phyloP scores from a whole-genome alignment of 2,888 invertebrate species.

The Abscondita cerata region DNA sequence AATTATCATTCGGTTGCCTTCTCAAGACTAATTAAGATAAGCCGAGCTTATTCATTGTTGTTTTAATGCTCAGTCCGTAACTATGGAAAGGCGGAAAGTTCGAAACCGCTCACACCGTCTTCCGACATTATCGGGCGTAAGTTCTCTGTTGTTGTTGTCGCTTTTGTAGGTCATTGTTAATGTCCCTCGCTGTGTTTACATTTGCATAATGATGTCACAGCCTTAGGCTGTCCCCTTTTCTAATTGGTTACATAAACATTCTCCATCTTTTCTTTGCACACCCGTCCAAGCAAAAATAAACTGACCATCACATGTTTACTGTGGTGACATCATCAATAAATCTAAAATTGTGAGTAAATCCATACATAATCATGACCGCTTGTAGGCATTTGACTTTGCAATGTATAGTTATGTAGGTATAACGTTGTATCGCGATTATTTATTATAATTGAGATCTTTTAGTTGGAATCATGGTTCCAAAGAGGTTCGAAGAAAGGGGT shows the following conservation, averaged over 20 bases:
- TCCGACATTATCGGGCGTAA: constrained; percentile 25
- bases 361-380: background rate
- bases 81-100: constrained; percentile 12
- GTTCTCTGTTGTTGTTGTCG: no score
- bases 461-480: constrained; percentile 57
- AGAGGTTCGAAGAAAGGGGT: constrained; percentile 49
- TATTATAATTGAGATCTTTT: constrained; percentile 12
- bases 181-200: constrained; percentile 4
- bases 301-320: constrained; percentile 20
- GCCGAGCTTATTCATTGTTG: constrained; percentile 2
- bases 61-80: background rate
- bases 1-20: no score
- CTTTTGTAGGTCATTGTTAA: constrained; percentile 12
- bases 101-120: constrained; percentile 14
- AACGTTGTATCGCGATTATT: no score
- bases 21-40: constrained; percentile 20
- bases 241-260: constrained; percentile 13
- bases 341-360: constrained; percentile 24
- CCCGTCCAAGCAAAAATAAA: background rate
- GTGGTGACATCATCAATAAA: constrained; percentile 32
- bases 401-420: constrained; percentile 46
- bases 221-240: constrained; percentile 4
- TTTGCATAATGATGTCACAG: constrained; percentile 31
- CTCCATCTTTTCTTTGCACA: constrained; percentile 5
- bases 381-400: no score